Base-by-base conservation (phyloP, 2,888 invertebrate species). In the Drosophila neonasuta region DNA sequence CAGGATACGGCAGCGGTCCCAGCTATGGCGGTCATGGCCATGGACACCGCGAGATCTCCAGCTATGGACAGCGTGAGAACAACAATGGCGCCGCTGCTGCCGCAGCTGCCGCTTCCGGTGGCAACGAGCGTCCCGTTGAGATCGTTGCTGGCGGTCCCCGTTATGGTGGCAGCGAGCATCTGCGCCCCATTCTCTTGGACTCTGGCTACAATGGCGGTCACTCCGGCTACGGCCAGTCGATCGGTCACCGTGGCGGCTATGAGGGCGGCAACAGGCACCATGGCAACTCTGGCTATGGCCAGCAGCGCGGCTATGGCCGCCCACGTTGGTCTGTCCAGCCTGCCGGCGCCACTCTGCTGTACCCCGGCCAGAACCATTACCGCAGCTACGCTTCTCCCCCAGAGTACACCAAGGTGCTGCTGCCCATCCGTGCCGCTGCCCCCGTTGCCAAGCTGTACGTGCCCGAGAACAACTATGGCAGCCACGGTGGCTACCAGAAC, bases 361-460 rank as follows among this genome's bases (percentile, higher is more conserved):
- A 89, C 24, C 81, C 89, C 55, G 89, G 88, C 30, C 78, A 77
- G 70, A 76, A 81, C 66, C 69, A 68, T 74, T 89, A 89, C 77
- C 78, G 71, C 30, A 59, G 76, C n/a, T 82, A 80, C 45, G 58
- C 77, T 13, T 83, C 88, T 15, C 79, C 88, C 5, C 74, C 80
- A 15, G 69, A 69, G 69, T 87, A 88, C 77, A 88, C 82, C 69
- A 80, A 79, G 71, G 80, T 89, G 24, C 52, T 83, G 7, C 74
- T 89, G 73, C 88, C 88, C 61, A 49, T 89, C 48, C 76, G 78
- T 24, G 70, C 78, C 29, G 77, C 80, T 9, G 73, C 68, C 15
- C 84, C 89, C n/a, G 84, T 88, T 36, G 88, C 88, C 77, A 89
- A 84, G 75, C 73, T 89, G 8, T 88, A 34, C 34, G 56, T 84